Base-by-base conservation (phyloP, 2,888 invertebrate species). In the Drosophila parthenogenetica region DNA sequence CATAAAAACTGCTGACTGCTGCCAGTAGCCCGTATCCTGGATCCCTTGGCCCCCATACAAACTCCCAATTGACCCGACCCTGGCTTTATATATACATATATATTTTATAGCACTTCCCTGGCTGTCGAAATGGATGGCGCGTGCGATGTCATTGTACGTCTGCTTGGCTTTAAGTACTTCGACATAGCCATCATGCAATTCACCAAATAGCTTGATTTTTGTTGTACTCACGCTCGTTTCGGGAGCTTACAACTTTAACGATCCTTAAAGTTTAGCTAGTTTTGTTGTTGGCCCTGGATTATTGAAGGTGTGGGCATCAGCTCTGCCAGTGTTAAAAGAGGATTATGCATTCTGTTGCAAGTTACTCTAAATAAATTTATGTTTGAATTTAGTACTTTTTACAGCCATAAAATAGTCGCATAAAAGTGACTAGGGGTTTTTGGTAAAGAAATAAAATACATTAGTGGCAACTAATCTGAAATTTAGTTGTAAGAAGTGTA, bases 1-100 rank as follows among this genome's bases (percentile, higher is more conserved):
- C 81, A 82, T 85, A 77, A 79, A 81, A 82, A 67, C 69, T 77
- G 67, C 63, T 55, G 71, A 57, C 63, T 63, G 35, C 29, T 29
- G 29, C 66, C 45, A 43, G 32, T 16, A 0, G 14, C 19, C 25
- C n/a, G 48, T 22, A 17, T 13, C 19, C 16, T 17, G 5, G 2
- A 16, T 40, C 48, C 48, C 48, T 25, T 39, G 11, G 16, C 11
- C 16, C 55, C 29, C 29, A 8, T 29, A 29, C 29, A 29, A 29
- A 29, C 45, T 25, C 11, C 16, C 25, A 1, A 17, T 32, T 58
- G 53, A 58, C 37, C 63, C 29, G 16, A 35, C 25, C 22, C 45
- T 42, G 59, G 60, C 51, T 71, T 0, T 22, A 45, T 13, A 22
- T 43, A 19, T 19, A 19, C n/a, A 22, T 22, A 45, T 46, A 29